Evolutionary conservation across 2,888 invertebrate species (phyloP), one percentile per base, ranked within the genome.

Genomic region (Pasiphila rectangulata): DNA sequence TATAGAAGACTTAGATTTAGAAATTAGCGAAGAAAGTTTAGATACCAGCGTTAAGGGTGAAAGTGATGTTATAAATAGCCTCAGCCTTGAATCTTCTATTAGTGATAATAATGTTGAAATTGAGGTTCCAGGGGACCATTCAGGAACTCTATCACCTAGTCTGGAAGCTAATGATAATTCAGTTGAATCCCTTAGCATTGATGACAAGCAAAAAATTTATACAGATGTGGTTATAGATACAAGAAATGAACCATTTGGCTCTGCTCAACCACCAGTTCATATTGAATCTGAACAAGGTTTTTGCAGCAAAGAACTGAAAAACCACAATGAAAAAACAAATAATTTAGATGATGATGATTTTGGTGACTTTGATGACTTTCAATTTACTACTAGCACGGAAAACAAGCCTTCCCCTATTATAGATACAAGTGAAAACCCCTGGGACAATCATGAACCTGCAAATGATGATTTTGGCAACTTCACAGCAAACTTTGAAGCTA

Each of bases 281-380:
- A 40, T 29, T 19, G 50, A 54, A 42, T 19, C 39, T 4, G 29
- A 45, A 29, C 27, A 41, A 39, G 17, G 36, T 34, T 7, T 46
- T 13, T 34, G 32, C 2, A 46, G 34, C 23, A 66, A 75, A 34
- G 6, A 9, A n/a, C 12, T 19, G n/a, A 13, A 23, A 34, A 27
- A 37, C 3, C 15, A 4, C 16, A 25, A 43, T 4, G 34, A 48
- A 3, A 13, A 34, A 29, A 29, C 27, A 10, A 39, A 9, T 21
- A 27, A 23, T 15, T 19, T 1, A 40, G 36, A 16, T 20, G 66
- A 76, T 52, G 86, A 90, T 62, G 89, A 89, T 59, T 89, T 90
- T 77, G 88, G 80, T 30, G 86, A 90, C 61, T 90, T 90, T 75
- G 83, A 89, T 63, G 86, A 90, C 54, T 91, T 91, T 58, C 82